phyloP scores from a whole-genome alignment of 1,140 invertebrate species.

The Sinella curviseta region DNA sequence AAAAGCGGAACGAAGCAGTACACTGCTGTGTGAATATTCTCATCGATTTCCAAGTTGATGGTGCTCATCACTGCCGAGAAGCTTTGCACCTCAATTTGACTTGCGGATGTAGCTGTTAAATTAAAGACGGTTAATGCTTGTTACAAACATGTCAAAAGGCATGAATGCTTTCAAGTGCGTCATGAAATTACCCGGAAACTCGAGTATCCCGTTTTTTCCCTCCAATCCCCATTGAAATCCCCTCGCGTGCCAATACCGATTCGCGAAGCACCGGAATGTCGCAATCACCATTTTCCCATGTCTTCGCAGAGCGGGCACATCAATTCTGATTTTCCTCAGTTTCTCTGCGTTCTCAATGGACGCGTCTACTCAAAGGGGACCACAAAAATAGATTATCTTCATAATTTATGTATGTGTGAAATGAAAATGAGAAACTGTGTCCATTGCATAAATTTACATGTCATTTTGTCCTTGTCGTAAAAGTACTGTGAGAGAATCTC shows the following conservation, averaged over 20 bases:
- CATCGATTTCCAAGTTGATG: constrained; percentile 30
- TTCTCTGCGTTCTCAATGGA: constrained; percentile 23
- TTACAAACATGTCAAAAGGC: no score
- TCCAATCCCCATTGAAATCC: constrained; percentile 34
- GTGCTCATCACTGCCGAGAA: constrained; percentile 29
- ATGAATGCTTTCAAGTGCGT: no score
- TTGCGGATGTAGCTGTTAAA: neutral
- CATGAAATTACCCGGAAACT: constrained; percentile 29
- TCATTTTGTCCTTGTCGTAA: constrained; percentile 19
- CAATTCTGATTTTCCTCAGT: constrained; percentile 28
- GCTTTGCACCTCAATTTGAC: constrained; percentile 32
- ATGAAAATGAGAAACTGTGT: neutral
- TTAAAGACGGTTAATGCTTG: no score
- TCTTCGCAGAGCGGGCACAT: constrained; percentile 23
- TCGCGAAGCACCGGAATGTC: constrained; percentile 37
- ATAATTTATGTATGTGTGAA: neutral
- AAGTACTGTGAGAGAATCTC: constrained; percentile 37
- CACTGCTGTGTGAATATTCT: constrained; percentile 25
- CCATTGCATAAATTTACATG: neutral
- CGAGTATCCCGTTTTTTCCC: constrained; percentile 29
- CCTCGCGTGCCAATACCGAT: constrained; percentile 33
- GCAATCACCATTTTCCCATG: constrained; percentile 8
- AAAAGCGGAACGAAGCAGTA: constrained; percentile 35
- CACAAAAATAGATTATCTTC: neutral
- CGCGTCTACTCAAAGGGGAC: constrained; percentile 10